Evolutionary conservation across 2,113 vertebrate genomes (phyloP).

Genomic region (Callospermophilus lateralis): DNA sequence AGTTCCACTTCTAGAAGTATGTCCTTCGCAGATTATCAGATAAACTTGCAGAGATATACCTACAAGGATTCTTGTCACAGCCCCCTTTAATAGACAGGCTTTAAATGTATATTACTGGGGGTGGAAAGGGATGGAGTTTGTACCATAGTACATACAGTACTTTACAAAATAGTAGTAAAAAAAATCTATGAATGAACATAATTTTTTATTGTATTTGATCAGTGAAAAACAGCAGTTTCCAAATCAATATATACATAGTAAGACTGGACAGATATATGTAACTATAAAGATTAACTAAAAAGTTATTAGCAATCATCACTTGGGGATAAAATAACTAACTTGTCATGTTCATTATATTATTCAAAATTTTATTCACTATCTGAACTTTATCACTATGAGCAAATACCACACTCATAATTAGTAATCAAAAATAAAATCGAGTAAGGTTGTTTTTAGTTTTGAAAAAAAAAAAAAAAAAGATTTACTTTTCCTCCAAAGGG

Average conservation of each 20-base stretch:
- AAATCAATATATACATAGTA: not conserved
- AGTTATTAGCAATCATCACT: not conserved
- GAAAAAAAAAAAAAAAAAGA: not conserved
- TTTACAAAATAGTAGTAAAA: not conserved
- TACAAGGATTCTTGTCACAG: not conserved
- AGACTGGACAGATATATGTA: not conserved
- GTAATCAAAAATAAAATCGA: conserved; percentile 39
- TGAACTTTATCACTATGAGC: not conserved
- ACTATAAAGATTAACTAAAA: not conserved
- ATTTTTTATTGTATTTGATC: not conserved
- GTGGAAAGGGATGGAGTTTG: too few relatives aligned
- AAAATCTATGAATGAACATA: not conserved
- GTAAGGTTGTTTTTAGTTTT: not conserved
- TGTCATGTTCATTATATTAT: not conserved
- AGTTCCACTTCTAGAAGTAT: conserved; percentile 11
- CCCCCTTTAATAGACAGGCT: not conserved
- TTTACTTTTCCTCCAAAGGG: not conserved
- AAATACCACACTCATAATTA: not conserved
- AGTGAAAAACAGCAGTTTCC: not conserved
- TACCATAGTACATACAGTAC: too few relatives aligned
- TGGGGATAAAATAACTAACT: not conserved
- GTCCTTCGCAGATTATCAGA: not conserved
- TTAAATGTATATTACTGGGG: not conserved
- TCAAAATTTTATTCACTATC: not conserved
- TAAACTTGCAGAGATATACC: not conserved